Base-by-base conservation (phyloP, 2,113 vertebrate genomes). In the Stomatorhinus ivindoensis region DNA sequence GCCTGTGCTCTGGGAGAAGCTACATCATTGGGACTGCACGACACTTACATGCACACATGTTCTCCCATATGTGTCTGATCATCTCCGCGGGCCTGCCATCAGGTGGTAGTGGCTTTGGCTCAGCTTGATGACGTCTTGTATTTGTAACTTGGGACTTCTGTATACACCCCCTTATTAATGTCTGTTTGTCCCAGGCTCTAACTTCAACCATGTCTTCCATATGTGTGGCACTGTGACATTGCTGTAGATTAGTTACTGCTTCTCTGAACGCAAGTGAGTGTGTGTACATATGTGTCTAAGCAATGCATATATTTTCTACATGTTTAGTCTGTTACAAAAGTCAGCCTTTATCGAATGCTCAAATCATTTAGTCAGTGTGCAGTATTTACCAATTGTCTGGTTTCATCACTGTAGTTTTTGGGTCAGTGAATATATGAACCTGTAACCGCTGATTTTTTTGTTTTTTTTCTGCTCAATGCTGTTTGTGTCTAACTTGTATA, bases 21-120 rank as follows among this genome's bases (percentile, higher is more conserved):
- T 80, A 90, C 91, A 93, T 95, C 91, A 96, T 95, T 95, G 95
- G 94, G 96, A 95, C 92, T 96, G 93, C 95, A 95, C 94, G 92
- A 94, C 84, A 47, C 82, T 47, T 46, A 24, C 24, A n/a, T n/a
- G 82, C 82, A 82, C 31, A 69, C 61, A 3, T 42, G 82, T 47
- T 84, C 44, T 24, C 44, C 21, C 39, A 44, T n/a, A 44, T n/a
- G 44, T 11, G 19, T 19, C 82, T 84, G 19, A 80, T 39, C 55
- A 39, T 80, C 11, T 80, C 15, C 5, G 21, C 47, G 21, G 39
- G 19, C 42, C 82, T 84, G 19, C 24, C 17, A 24, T 47, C 82
- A 11, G 31, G 15, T 80, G 73, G 31, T 6, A 19, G 35, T 80
- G 35, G 73, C 1, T 42, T 35, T 80, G 31, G 35, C 73, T n/a